A percentile compares a stretch with the other conserved stretches of the same genome.
Evolutionary conservation across 2,113 vertebrate genomes (phyloP).

Genomic region (Ctenodactylus gundi): DNA sequence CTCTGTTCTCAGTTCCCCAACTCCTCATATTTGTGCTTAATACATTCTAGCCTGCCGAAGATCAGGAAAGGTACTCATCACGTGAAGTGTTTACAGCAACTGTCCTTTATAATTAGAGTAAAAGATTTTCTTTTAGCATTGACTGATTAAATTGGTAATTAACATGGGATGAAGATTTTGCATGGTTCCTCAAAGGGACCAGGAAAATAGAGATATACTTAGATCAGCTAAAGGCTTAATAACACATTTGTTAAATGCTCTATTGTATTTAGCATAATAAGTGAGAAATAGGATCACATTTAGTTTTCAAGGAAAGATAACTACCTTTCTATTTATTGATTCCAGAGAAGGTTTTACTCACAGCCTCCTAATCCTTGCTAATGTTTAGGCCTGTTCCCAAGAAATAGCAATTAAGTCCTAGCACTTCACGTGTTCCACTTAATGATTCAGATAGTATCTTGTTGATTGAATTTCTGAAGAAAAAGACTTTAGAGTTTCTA

Average conservation of each 20-base stretch:
- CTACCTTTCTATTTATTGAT: not conserved
- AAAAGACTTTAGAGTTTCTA: slow-evolving; percentile 15
- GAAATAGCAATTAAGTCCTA: slow-evolving; percentile 45
- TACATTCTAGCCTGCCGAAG: slow-evolving; percentile 57
- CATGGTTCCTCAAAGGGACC: slow-evolving; percentile 22
- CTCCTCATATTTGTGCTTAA: slow-evolving; percentile 40
- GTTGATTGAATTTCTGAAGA: not conserved
- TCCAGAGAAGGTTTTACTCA: not conserved
- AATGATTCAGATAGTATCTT: slow-evolving; percentile 5
- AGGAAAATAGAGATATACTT: slow-evolving; percentile 38
- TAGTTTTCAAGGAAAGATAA: slow-evolving; percentile 21
- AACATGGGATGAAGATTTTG: slow-evolving; percentile 51
- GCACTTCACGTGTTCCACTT: not conserved
- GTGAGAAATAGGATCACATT: slow-evolving; percentile 14
- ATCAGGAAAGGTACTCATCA: slow-evolving; percentile 43
- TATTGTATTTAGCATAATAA: slow-evolving; percentile 48
- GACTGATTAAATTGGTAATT: slow-evolving; percentile 68
- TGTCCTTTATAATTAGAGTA: slow-evolving; percentile 57
- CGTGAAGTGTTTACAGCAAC: slow-evolving; percentile 38
- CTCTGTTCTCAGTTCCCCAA: not conserved
- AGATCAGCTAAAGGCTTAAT: not conserved
- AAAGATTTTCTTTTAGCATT: slow-evolving; percentile 49
- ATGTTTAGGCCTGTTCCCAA: slow-evolving; percentile 43
- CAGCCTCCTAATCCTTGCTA: not conserved
- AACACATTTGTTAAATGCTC: slow-evolving; percentile 17